Evolutionary conservation across 2,888 invertebrate species (phyloP).

Genomic region (Aphodius sticticus): DNA sequence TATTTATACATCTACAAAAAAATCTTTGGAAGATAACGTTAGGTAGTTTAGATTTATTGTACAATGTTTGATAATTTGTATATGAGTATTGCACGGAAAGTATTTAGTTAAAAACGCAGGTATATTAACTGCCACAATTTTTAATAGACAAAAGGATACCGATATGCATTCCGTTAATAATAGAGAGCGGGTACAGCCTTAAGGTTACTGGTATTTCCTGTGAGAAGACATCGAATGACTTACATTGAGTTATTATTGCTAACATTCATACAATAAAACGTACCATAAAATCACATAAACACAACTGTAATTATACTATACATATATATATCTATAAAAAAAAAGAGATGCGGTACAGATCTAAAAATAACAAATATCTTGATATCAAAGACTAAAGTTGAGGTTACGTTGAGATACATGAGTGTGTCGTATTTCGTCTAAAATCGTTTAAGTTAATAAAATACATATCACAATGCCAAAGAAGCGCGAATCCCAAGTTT

Average conservation of each 20-base stretch:
- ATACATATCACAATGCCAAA: conserved; percentile 23
- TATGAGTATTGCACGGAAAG: not conserved
- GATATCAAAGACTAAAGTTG: conserved; percentile 14
- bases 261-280: conserved; percentile 35
- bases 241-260: conserved; percentile 34
- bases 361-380: conserved; percentile 17
- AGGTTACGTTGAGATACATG: conserved; percentile 19
- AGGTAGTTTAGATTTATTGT: not conserved
- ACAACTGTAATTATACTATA: conserved; percentile 33
- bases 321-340: not conserved
- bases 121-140: conserved; percentile 11
- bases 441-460: conserved; percentile 19
- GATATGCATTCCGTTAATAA: conserved; percentile 21
- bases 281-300: conserved; percentile 38
- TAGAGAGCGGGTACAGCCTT: conserved; percentile 19
- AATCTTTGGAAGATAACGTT: conserved; percentile 11
- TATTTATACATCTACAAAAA: not conserved
- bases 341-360: conserved; percentile 1
- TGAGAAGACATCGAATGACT: conserved; percentile 26
- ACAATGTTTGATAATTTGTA: not conserved
- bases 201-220: conserved; percentile 14
- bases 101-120: not conserved
- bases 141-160: conserved; percentile 10
- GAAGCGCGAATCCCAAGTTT: conserved; percentile 13
- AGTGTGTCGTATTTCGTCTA: conserved; percentile 5